Base-by-base conservation (phyloP, 1,140 invertebrate species). In the Heterodera schachtii region DNA sequence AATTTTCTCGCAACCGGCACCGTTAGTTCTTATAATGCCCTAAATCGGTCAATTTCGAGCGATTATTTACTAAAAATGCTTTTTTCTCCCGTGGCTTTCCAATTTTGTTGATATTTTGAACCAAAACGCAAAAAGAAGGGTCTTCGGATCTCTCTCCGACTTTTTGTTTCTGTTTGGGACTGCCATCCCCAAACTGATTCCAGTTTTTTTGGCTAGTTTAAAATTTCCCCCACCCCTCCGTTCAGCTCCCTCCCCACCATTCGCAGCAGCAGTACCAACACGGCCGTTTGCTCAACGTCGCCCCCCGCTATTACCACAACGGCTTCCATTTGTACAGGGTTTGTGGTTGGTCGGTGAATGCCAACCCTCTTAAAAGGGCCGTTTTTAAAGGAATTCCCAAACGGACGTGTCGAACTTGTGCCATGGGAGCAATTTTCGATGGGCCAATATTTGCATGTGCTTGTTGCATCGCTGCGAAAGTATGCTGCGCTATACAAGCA, bases 381-480 rank as follows among this genome's bases (percentile, higher is more conserved):
- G n/a, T 71, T 71, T 71, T n/a, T 64, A 52, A 46, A 78, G 64
- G 77, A 78, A 44, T 69, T 41, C 31, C 60, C 77, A 64, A 70
- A 47, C 19, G 70, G 77, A 78, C 77, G 70, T n/a, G 31, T 70
- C 13, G 77, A 78, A 16, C 57, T 44, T 21, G 77, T 78, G 49
- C 77, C 77, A 0, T 78, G 66, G 46, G 46, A 70, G 4, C 31
- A 66, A 11, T 78, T 78, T 78, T 78, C 77, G 52, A 64, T 70
- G 41, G 43, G 41, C 6, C 77, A 78, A n/a, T 78, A 66, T 19
- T 47, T 78, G 77, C 77, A 78, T n/a, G 77, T 78, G 52, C 13
- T 78, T 1, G 77, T 78, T 3, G 77, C 77, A 11, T 78, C 77
- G 19, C 64, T 78, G 66, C 77, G 77, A 19, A 78, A 78, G 66